Evolutionary conservation across 2,113 vertebrate species (phyloP).

Genomic region (Saccopteryx leptura): DNA sequence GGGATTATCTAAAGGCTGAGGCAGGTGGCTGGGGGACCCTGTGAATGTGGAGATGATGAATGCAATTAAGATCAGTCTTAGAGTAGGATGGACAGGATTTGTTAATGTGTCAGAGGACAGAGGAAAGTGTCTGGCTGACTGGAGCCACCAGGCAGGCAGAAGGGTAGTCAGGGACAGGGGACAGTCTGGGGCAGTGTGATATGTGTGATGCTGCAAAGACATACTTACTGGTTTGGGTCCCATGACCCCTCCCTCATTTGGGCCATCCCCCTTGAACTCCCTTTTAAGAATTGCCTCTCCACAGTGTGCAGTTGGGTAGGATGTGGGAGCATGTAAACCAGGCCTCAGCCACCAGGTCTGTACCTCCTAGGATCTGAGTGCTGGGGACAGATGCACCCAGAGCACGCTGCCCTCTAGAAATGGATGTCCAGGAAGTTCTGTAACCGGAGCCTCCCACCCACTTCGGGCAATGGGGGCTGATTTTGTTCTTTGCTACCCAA

Average conservation of each 20-base stretch:
- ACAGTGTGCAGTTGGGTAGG: rapidly evolving
- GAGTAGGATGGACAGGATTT: not conserved
- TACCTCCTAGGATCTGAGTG: not conserved
- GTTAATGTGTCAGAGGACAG: too few species aligned
- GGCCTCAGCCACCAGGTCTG: not conserved
- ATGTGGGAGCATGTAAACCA: rapidly evolving
- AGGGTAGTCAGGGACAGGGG: not conserved
- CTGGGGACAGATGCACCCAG: not conserved
- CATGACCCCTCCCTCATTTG: not conserved
- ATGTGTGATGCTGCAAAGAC: not conserved
- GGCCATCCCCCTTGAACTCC: not conserved
- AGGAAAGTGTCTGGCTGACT: not conserved
- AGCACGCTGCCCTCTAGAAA: not conserved
- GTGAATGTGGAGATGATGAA: not conserved
- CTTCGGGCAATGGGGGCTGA: rapidly evolving
- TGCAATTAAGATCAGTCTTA: rapidly evolving
- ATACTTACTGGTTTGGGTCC: not conserved
- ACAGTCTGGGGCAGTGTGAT: not conserved
- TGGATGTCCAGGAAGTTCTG: not conserved
- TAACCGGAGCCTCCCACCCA: not conserved
- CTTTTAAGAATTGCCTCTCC: not conserved
- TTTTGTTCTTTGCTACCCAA: not conserved
- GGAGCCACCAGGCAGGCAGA: rapidly evolving
- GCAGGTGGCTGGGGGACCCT: rapidly evolving
- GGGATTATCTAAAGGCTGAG: too few species aligned